Conservation (phyloP, 2,113 vertebrate genomes). For the Tachycineta bicolor region DNA sequence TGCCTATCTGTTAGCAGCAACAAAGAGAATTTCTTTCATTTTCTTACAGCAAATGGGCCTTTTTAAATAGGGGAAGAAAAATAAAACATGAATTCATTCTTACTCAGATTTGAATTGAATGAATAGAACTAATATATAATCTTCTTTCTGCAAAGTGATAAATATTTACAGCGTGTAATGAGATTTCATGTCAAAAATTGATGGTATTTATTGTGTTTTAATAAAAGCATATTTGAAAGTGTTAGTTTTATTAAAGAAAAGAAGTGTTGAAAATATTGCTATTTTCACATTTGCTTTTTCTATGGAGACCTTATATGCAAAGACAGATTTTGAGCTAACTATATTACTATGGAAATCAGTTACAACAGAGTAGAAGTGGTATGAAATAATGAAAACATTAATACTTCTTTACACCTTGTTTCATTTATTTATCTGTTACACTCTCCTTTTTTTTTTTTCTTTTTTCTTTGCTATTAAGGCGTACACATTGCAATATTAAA, state of each 20-base stretch:
- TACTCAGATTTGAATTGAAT: conserved; percentile 73
- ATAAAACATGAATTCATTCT: conserved; percentile 77
- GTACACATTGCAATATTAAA: conserved; percentile 57
- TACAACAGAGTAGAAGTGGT: conserved; percentile 75
- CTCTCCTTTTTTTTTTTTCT: not conserved
- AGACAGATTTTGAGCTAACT: conserved; percentile 81
- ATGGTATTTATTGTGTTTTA: conserved; percentile 83
- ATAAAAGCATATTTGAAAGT: conserved; percentile 80
- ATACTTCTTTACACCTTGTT: conserved; percentile 80
- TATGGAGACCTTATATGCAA: conserved; percentile 78
- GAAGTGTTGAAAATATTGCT: conserved; percentile 78
- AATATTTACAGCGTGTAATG: conserved; percentile 83
- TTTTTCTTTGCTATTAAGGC: conserved; percentile 15
- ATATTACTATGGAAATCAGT: conserved; percentile 84
- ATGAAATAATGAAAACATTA: conserved; percentile 82
- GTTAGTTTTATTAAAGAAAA: conserved; percentile 82
- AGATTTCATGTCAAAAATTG: conserved; percentile 82
- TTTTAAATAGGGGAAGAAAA: conserved; percentile 73
- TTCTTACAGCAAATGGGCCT: conserved; percentile 21
- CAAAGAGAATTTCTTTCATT: conserved; percentile 29
- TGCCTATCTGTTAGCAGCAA: conserved; percentile 5
- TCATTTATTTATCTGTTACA: conserved; percentile 79
- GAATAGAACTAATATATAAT: conserved; percentile 75
- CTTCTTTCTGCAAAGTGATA: conserved; percentile 77
- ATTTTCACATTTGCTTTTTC: conserved; percentile 82